Base-by-base conservation (phyloP, 2,797 vertebrate genomes). In the Simalia tracyae region DNA sequence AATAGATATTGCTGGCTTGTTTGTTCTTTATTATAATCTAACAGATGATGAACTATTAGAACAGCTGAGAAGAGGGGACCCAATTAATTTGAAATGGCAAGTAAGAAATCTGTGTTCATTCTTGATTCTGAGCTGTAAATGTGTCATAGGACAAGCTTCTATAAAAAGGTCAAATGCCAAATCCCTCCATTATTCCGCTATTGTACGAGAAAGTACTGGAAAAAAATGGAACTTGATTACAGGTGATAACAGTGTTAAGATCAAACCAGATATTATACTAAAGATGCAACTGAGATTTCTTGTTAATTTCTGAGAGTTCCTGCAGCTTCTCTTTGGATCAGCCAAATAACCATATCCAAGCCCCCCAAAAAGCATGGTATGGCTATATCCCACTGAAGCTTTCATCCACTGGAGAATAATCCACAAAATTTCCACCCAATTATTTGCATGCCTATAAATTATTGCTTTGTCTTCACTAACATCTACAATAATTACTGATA, bases 31-130 rank as follows among this genome's bases (percentile, higher is more conserved):
- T 93, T 92, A 93, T 95, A 95, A 95, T 94, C 95, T 96, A 96
- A 97, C 46, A 97, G 95, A 95, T 94, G 96, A 96, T 93, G 94
- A 94, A 95, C 95, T 95, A 96, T 93, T 96, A 96, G 95, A 96
- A 96, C 95, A 93, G 94, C 94, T 92, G 84, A 87, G 64, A 92
- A 86, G 19, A 31, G 91, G 95, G 94, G 94, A 94, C 95, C 95
- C 95, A 94, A 91, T 94, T 94, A 89, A 88, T 94, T 95, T 94
- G 90, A 95, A 94, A 93, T 92, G 94, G 92, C 94, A 96, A 96
- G 90, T 89, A 95, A 95, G 60, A 90, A 90, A 68, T 64, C 60
- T 68, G 94, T 93, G 93, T 89, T 92, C 94, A 28, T 50, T 84
- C 60, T 96, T 96, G 93, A 92, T 93, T 95, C 68, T 93, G 94